These are phyloP conservation scores for Drosophila histrio DNA, from an alignment of 2,888 invertebrate genomes.

Conservation along the genomic window DNA sequence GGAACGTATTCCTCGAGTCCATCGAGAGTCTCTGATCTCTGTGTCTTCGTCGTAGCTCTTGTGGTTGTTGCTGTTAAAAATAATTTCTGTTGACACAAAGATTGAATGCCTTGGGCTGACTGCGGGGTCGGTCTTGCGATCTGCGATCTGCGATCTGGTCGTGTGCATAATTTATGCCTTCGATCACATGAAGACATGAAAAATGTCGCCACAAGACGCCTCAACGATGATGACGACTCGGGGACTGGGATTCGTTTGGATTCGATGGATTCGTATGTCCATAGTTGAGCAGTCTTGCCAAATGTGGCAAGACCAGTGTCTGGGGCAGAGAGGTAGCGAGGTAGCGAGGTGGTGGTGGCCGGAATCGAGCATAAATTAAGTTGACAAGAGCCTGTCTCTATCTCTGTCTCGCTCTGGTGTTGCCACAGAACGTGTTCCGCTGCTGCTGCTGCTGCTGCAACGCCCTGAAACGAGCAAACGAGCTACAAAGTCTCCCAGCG, in stretches of 20 bases:
- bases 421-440: constrained; percentile 33
- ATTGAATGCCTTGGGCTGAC: constrained; percentile 63
- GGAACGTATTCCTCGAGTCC: constrained; percentile 32
- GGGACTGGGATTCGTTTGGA: constrained; percentile 9
- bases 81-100: constrained; percentile 81
- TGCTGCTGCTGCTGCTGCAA: constrained; percentile 21
- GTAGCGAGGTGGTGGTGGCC: neutral
- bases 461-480: constrained; percentile 26
- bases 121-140: constrained; percentile 7
- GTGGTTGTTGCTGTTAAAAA: constrained; percentile 75
- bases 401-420: neutral
- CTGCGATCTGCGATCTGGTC: constrained; percentile 59
- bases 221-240: constrained; percentile 67
- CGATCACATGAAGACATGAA: constrained; percentile 79
- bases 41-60: constrained; percentile 14
- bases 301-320: constrained; percentile 50
- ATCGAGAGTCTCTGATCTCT: constrained; percentile 21
- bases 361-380: constrained; percentile 79
- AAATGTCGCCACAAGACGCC: constrained; percentile 78
- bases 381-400: constrained; percentile 61
- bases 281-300: constrained; percentile 70
- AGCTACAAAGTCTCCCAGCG: constrained; percentile 22
- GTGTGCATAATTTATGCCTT: constrained; percentile 77
- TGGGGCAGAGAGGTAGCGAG: neutral
- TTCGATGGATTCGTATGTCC: constrained; percentile 48